Base-by-base conservation (phyloP, 2,113 vertebrate species). In the Oncorhynchus masou region DNA sequence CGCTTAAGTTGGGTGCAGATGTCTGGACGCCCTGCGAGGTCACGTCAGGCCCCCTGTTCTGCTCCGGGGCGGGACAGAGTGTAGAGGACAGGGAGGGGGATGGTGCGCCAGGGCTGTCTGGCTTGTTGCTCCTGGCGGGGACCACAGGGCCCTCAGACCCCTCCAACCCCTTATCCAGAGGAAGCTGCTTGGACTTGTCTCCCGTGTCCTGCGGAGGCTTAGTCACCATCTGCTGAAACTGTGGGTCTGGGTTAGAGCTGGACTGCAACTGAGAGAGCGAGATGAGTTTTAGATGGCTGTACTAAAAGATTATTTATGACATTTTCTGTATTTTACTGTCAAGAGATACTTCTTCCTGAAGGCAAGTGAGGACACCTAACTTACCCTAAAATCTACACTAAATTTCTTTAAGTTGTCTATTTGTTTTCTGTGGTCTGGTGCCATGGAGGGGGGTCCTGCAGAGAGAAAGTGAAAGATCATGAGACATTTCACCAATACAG, bases 401-500 rank as follows among this genome's bases (percentile, higher is more conserved):
- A 99, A 99, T 92, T 98, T 97, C 94, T 98, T 99, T 95, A 99
- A 95, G 94, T 99, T 98, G 92, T 99, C 97, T 85, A 99, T 95
- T 90, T 99, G 96, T 92, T 98, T 99, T 94, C 96, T 97, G 84
- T 99, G 97, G 89, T 99, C 97, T 83, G 95, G 93, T 91, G 95
- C 92, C 94, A 96, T 90, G 79, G 95, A 94, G 81, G 95, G 93
- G 71, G 95, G 90, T 90, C 96, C 96, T 99, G 78, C 79, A 39
- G 76, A 90, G 84, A 89, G 88, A 34, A 20, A 48, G n/a, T 68
- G 31, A 82, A 22, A 78, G 60, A 31, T 4, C 34, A 75, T 15
- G 65, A 24, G 5, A 54, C 54, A 16, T 54, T 65, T 5, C 22
- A 19, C 24, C 20, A 73, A 1, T 15, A 75, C 49, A 77, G 9